These are phyloP conservation scores for Troides oblongomaculatus DNA, from an alignment of 2,888 invertebrate species.

Conservation along the genomic window DNA sequence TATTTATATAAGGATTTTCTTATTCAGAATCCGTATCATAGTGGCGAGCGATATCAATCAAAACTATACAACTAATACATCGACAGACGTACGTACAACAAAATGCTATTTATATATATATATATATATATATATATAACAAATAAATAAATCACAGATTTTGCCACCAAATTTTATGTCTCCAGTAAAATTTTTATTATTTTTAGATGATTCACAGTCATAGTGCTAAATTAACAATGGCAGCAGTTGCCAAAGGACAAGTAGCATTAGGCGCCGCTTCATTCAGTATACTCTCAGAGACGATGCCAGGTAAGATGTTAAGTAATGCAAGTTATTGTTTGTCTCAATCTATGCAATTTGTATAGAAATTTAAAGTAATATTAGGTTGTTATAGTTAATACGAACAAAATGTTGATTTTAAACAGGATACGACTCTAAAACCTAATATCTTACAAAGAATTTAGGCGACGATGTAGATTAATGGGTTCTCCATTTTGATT, in stretches of 20 bases:
- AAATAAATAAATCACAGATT: not conserved
- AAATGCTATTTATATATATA: not conserved
- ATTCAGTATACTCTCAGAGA: slow-evolving; percentile 59
- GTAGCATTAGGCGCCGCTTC: slow-evolving; percentile 64
- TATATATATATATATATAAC: not conserved
- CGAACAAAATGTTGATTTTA: too few species aligned
- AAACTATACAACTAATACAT: slow-evolving; percentile 48
- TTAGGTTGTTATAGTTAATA: too few species aligned
- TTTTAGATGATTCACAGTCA: slow-evolving; percentile 54
- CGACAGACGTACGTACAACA: slow-evolving; percentile 55
- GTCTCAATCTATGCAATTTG: not conserved
- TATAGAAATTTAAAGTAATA: too few species aligned
- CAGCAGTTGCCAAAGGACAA: slow-evolving; percentile 57
- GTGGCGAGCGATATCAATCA: slow-evolving; percentile 51
- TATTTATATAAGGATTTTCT: not conserved
- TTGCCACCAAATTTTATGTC: not conserved
- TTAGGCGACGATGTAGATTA: too few species aligned
- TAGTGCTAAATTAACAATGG: slow-evolving; percentile 52
- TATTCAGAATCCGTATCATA: slow-evolving; percentile 63
- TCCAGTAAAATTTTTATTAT: too few species aligned
- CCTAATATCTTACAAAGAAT: too few species aligned
- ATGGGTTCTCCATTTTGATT: too few species aligned
- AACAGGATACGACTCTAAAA: too few species aligned
- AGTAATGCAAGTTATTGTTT: not conserved
- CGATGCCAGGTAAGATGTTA: slow-evolving; percentile 49